These are phyloP conservation scores for Archilochus colubris DNA, from an alignment of 2,113 vertebrate species.

Conservation along the genomic window DNA sequence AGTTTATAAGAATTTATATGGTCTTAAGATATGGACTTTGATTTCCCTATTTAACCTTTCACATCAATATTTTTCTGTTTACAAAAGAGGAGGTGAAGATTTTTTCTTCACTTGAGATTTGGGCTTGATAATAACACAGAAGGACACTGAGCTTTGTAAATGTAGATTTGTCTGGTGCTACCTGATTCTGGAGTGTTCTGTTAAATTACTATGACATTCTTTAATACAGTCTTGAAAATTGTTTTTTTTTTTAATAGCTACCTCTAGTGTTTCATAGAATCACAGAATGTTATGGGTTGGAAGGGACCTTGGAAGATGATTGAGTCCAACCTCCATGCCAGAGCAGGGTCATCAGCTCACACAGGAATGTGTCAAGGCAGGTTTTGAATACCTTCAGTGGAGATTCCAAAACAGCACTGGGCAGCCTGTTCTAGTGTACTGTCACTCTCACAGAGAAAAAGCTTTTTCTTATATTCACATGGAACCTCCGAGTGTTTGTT, in stretches of 20 bases:
- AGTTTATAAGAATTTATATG: neutral
- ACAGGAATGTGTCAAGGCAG: no score
- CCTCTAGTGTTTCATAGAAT: no score
- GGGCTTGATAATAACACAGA: neutral
- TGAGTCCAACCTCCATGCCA: no score
- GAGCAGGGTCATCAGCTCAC: no score
- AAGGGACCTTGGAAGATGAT: no score
- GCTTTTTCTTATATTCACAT: no score
- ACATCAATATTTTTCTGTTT: neutral
- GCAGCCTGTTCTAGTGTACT: no score
- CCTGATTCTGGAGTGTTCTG: neutral
- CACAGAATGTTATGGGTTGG: no score
- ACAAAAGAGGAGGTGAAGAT: neutral
- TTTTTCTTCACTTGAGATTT: neutral
- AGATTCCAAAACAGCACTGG: no score
- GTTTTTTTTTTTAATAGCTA: neutral
- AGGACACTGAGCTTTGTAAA: neutral
- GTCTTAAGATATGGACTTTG: neutral
- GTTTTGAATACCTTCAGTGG: no score
- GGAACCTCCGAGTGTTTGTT: neutral
- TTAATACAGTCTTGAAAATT: neutral
- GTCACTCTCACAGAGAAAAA: no score
- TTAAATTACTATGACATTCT: neutral
- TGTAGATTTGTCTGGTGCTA: neutral
- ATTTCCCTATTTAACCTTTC: neutral